Evolutionary conservation across 2,113 vertebrate genomes (phyloP).

Genomic region (Corynorhinus townsendii): DNA sequence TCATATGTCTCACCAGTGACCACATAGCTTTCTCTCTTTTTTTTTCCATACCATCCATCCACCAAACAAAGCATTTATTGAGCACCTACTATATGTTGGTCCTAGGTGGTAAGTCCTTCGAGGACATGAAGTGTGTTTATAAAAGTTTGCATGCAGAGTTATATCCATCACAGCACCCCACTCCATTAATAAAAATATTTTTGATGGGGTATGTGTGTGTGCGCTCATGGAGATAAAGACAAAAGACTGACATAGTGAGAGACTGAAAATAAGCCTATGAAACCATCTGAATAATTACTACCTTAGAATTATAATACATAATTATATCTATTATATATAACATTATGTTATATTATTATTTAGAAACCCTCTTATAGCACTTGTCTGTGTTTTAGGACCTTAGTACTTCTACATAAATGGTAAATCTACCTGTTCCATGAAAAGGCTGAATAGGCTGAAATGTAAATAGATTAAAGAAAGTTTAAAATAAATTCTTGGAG

Average conservation of each 20-base stretch:
- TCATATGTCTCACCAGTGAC: not conserved
- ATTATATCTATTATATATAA: not conserved
- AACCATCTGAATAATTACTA: not conserved
- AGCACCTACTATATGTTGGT: not conserved
- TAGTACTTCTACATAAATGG: not conserved
- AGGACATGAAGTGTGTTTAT: not conserved
- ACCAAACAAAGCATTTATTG: not conserved
- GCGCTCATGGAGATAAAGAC: not conserved
- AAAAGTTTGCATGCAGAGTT: not conserved
- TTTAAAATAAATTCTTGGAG: constrained; percentile 45
- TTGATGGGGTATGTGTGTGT: not conserved
- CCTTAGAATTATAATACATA: not conserved
- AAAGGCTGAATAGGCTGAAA: not conserved
- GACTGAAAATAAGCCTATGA: not conserved
- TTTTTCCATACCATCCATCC: not conserved
- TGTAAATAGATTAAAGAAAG: constrained; percentile 35
- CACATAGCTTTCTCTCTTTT: not conserved
- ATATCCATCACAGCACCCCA: not conserved
- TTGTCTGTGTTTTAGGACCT: not conserved
- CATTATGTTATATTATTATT: not conserved
- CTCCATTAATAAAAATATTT: not conserved
- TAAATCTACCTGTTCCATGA: not conserved
- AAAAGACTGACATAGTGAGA: not conserved
- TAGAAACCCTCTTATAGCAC: not conserved
- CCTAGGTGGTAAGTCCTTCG: not conserved